These are phyloP conservation scores for Crossocerus cetratus DNA, from an alignment of 2,888 invertebrate species.

Conservation along the genomic window DNA sequence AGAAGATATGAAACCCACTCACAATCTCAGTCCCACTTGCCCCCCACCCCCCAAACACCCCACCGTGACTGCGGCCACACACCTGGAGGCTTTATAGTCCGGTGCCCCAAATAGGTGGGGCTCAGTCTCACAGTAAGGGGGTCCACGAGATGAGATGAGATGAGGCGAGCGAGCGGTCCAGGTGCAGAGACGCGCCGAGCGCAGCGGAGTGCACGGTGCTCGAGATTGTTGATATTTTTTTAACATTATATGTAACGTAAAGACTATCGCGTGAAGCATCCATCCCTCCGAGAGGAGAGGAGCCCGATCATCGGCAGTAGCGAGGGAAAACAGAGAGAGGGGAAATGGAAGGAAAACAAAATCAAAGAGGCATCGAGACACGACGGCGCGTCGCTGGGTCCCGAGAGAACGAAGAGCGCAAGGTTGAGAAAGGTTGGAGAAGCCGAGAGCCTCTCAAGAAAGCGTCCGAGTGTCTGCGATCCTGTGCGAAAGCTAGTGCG, in stretches of 20 bases:
- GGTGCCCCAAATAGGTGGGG: too few relatives aligned
- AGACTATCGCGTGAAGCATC: slow-evolving; percentile 33
- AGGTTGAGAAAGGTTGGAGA: too few relatives aligned
- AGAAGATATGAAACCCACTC: slow-evolving; percentile 1
- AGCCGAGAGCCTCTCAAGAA: too few relatives aligned
- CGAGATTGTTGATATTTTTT: slow-evolving; percentile 72
- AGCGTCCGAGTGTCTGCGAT: too few relatives aligned
- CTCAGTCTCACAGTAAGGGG: too few relatives aligned
- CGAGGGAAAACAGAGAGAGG: slow-evolving; percentile 7
- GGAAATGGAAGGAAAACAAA: neutral
- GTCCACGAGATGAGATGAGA: neutral
- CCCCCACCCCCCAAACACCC: neutral
- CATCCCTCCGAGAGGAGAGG: slow-evolving; percentile 40
- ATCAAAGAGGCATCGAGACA: too few relatives aligned
- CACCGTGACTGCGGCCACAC: neutral
- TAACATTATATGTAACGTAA: slow-evolving; percentile 57
- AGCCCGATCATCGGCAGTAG: slow-evolving; percentile 18
- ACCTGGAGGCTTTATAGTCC: too few relatives aligned
- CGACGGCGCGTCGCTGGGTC: too few relatives aligned
- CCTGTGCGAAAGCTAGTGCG: too few relatives aligned
- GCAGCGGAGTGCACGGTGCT: slow-evolving; percentile 56
- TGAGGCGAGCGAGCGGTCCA: neutral
- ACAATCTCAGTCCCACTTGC: neutral
- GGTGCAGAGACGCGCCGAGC: neutral
- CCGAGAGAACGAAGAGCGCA: neutral